These are phyloP conservation scores for Cydia splendana DNA, from an alignment of 1,140 invertebrate genomes.

Conservation along the genomic window DNA sequence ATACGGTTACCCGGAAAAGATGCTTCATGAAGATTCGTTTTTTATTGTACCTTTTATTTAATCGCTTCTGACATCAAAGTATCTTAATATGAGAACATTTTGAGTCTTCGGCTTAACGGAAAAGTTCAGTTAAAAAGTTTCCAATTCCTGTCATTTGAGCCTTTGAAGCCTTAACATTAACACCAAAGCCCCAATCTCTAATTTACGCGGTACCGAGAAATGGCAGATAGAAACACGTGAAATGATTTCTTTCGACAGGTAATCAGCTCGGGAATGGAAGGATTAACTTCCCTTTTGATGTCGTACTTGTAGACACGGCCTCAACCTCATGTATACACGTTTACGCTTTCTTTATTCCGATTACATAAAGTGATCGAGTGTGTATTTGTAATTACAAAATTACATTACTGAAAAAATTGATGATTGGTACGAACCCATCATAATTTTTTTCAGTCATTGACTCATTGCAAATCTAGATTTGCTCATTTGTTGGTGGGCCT, in stretches of 20 bases:
- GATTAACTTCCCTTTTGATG: conserved; percentile 27
- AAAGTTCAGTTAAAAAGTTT: neutral
- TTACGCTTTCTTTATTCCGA: neutral
- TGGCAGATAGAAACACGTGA: neutral
- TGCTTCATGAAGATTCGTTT: no score
- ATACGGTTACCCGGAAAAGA: no score
- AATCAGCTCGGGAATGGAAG: conserved; percentile 24
- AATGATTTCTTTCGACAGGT: conserved; percentile 22
- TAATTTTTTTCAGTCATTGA: no score
- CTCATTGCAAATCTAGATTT: no score
- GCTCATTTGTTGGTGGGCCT: no score
- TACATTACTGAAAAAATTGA: no score
- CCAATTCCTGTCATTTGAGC: neutral
- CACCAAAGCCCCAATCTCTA: neutral
- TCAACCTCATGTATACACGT: neutral
- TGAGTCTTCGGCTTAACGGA: no score
- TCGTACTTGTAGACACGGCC: neutral
- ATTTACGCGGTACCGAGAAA: neutral
- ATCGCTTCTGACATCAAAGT: no score
- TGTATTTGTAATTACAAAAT: no score
- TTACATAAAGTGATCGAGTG: neutral
- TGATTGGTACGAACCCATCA: no score
- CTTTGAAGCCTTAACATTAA: conserved; percentile 8
- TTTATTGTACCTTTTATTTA: no score
- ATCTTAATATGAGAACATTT: neutral